These are phyloP conservation scores for rabbit (Oryctolagus cuniculus) DNA, from an alignment of 2,113 vertebrate species.

Conservation along the genomic window DNA sequence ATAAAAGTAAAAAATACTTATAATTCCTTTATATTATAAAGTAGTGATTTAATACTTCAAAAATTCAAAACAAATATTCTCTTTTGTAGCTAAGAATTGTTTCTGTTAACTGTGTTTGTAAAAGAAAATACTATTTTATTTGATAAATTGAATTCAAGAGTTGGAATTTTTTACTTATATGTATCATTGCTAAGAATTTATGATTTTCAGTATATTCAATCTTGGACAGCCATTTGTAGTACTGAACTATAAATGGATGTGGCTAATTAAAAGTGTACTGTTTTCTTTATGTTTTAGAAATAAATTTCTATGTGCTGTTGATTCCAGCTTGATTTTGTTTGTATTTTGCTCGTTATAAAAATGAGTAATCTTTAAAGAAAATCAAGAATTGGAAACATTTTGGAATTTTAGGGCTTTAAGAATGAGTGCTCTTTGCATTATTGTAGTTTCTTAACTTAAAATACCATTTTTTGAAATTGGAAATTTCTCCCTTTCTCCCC, in stretches of 20 bases:
- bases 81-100: background rate
- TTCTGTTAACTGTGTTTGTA: constrained; percentile 30
- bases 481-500: constrained; percentile 63
- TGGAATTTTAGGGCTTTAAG: constrained; percentile 40
- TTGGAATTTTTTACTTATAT: background rate
- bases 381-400: constrained; percentile 24
- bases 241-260: constrained; percentile 34
- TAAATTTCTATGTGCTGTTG: background rate
- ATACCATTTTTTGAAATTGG: constrained; percentile 48
- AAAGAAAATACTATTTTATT: background rate
- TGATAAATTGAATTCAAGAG: background rate
- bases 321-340: constrained; percentile 35
- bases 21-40: constrained; percentile 9
- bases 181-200: background rate
- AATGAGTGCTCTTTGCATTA: constrained; percentile 44
- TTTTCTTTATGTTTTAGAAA: constrained; percentile 19
- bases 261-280: background rate
- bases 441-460: constrained; percentile 10
- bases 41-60: constrained; percentile 41
- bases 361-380: background rate
- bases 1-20: background rate
- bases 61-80: background rate
- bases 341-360: background rate
- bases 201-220: constrained; percentile 37
- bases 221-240: background rate